Evolutionary conservation across 64 coral and sea anemone genomes (phyloP), one percentile per base, ranked within the genome.

Genomic region (Acropora yongei): DNA sequence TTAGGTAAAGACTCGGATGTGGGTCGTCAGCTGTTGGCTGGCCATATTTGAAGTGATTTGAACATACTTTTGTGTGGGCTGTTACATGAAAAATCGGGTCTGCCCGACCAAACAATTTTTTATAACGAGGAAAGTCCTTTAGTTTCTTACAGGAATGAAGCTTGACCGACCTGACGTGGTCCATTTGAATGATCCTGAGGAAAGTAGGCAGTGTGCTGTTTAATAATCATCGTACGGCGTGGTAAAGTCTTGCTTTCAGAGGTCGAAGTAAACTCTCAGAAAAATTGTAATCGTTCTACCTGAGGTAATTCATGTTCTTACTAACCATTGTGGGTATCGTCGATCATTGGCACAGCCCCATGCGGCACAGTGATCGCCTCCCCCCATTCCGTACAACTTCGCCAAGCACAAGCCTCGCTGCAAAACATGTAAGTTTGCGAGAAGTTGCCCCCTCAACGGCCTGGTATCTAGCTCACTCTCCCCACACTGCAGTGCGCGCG

Each of bases 341-440:
- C 68, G 86, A 40, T 88, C 86, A 68, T 88, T 88, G 17, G 76
- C 72, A 76, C 71, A 88, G 48, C 86, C 86, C 86, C 48, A 88
- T 17, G 50, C 86, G 48, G 72, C 44, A 87, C 72, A 88, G 74
- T 88, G 86, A 58, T 88, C 72, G n/a, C 72, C 71, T 88, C 65
- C 65, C 19, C 57, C 57, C 71, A 88, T 76, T 57, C 8, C 3
- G 5, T 51, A 30, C n/a, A 18, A 47, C 49, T 57, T 76, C 48
- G 40, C 82, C 67, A 66, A 61, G 10, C 11, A 13, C 45, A 80
- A 55, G 30, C 10, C 41, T 41, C 61, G 41, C 80, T 83, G 1
- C 10, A 43, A 58, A 83, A 58, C 39, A 83, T 9, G 51, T 41
- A 63, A 83, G 61, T 61, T 44, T 41, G 80, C 51, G 61, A 14